phyloP scores from a whole-genome alignment of 1,140 invertebrate species.

The Leguminivora glycinivorella region DNA sequence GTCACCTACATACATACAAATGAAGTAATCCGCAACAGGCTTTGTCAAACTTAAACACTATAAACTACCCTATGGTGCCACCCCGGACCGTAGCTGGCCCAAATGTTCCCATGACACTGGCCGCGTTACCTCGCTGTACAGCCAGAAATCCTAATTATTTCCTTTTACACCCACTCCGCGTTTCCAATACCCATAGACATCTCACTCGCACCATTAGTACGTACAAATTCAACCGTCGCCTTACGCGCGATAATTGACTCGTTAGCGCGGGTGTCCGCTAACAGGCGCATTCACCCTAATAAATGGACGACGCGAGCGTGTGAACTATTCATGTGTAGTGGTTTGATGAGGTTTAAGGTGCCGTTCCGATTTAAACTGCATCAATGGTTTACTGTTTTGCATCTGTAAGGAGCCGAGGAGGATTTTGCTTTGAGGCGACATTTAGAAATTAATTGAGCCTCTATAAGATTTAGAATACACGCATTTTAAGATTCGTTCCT shows the following conservation, averaged over 20 bases:
- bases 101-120: too few species aligned
- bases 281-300: slow-evolving; percentile 27
- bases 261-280: slow-evolving; percentile 44
- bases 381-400: background rate
- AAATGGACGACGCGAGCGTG: background rate
- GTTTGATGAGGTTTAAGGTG: background rate
- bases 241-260: slow-evolving; percentile 54
- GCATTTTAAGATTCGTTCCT: too few species aligned
- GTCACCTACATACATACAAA: too few species aligned
- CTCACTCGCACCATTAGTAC: slow-evolving; percentile 8
- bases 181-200: background rate
- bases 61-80: too few species aligned
- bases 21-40: too few species aligned
- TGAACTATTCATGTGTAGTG: slow-evolving; percentile 1
- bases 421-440: too few species aligned
- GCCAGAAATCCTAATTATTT: slow-evolving; percentile 21
- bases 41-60: too few species aligned
- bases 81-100: too few species aligned
- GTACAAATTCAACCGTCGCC: slow-evolving; percentile 52
- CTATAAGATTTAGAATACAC: too few species aligned
- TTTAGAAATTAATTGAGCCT: too few species aligned
- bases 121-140: too few species aligned
- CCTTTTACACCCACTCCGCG: background rate
- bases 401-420: too few species aligned
- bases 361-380: background rate